Evolutionary conservation across 2,888 invertebrate species (phyloP).

Genomic region (Drosophila bunnanda): DNA sequence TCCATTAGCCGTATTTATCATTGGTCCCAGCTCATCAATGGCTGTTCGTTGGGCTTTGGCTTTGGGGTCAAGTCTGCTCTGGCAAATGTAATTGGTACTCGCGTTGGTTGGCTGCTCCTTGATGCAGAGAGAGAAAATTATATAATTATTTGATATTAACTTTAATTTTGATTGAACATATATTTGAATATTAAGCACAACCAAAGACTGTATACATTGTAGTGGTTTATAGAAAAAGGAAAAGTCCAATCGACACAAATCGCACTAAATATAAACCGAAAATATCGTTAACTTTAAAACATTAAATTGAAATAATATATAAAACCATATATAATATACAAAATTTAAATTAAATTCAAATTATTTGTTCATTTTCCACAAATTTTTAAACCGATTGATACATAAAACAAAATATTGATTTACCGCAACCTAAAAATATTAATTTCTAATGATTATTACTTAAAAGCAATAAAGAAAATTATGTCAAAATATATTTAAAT

Average conservation of each 20-base stretch:
- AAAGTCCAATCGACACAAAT: neutral
- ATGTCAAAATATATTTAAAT: no score
- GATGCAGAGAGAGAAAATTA: neutral
- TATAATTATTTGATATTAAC: no score
- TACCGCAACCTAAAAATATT: no score
- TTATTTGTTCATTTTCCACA: no score
- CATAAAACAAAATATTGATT: no score
- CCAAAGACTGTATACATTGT: neutral
- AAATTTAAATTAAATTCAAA: no score
- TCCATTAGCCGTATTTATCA: constrained; percentile 58
- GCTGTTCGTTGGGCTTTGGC: constrained; percentile 7
- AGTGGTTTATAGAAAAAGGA: neutral
- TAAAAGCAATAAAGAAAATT: no score
- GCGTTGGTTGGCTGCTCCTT: constrained; percentile 30
- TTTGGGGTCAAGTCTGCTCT: constrained; percentile 44
- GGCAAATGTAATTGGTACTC: constrained; percentile 75
- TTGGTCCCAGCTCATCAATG: constrained; percentile 62
- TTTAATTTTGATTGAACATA: neutral
- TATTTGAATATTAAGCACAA: neutral
- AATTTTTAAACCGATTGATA: no score
- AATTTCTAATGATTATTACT: no score
- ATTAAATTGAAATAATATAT: no score
- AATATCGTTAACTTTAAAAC: neutral
- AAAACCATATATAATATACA: no score
- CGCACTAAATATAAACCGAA: neutral